phyloP scores from a whole-genome alignment of 2,797 vertebrate genomes.

The Propithecus perrieri region DNA sequence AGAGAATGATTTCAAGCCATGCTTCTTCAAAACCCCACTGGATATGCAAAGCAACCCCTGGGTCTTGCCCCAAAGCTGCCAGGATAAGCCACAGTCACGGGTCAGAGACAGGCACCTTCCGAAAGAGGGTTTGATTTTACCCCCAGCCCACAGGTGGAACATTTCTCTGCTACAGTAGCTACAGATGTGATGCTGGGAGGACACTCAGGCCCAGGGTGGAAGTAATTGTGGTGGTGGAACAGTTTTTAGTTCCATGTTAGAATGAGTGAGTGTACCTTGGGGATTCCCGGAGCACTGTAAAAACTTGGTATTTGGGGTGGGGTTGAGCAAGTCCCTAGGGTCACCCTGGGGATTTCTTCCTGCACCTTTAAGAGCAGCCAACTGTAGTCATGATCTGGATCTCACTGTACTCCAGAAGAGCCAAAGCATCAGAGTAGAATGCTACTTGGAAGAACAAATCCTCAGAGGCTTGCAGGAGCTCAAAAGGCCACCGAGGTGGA shows the following conservation, averaged over 20 bases:
- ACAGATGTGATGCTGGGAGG: conserved; percentile 74
- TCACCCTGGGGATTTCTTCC: conserved; percentile 42
- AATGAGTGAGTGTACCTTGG: conserved; percentile 80
- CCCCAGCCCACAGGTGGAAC: neutral
- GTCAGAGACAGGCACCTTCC: neutral
- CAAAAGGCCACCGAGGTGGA: neutral
- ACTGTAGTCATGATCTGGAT: conserved; percentile 78
- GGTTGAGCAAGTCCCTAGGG: conserved; percentile 79
- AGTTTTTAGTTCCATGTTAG: conserved; percentile 82
- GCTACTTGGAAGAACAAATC: neutral
- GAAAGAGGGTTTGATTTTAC: neutral
- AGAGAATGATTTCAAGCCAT: neutral
- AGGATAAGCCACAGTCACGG: neutral
- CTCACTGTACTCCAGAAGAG: conserved; percentile 49
- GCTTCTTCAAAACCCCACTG: neutral
- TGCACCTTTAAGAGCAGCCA: conserved; percentile 81
- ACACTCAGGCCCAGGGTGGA: conserved; percentile 57
- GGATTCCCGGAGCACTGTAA: conserved; percentile 82
- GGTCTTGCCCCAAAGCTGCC: neutral
- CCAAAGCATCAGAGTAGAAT: neutral
- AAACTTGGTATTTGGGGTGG: conserved; percentile 69
- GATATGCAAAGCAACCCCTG: neutral
- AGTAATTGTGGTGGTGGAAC: conserved; percentile 82
- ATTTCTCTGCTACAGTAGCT: neutral
- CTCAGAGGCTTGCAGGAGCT: neutral